phyloP scores from a whole-genome alignment of 2,797 vertebrate species.

The Neosilurus hyrtlii region DNA sequence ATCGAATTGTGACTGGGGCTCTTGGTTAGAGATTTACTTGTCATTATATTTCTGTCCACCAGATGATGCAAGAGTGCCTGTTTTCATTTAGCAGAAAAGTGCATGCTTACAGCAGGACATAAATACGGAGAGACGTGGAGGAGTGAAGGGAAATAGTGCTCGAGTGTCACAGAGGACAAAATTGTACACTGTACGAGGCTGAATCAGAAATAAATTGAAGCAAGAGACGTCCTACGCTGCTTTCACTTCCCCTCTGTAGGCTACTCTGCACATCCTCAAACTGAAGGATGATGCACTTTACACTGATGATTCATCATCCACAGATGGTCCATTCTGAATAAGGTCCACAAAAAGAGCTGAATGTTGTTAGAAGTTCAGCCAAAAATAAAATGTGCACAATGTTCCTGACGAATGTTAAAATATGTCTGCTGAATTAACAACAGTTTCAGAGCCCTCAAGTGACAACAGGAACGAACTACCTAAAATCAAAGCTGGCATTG shows the following conservation, averaged over 20 bases:
- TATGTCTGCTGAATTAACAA: not conserved
- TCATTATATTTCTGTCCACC: constrained; percentile 21
- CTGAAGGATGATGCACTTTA: constrained; percentile 17
- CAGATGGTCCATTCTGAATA: not conserved
- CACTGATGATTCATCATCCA: constrained; percentile 6
- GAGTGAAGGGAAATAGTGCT: not conserved
- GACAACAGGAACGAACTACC: not conserved
- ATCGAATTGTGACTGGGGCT: too few species aligned
- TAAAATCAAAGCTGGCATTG: not conserved
- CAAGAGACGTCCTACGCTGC: not conserved
- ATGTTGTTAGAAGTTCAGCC: not conserved
- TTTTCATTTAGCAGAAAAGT: not conserved
- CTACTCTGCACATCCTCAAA: constrained; percentile 1
- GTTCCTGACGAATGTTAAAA: not conserved
- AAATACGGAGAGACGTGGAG: not conserved
- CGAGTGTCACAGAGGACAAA: not conserved
- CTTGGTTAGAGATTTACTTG: not conserved
- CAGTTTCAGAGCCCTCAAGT: not conserved
- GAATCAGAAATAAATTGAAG: not conserved
- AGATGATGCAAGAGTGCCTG: constrained; percentile 22
- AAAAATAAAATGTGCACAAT: not conserved
- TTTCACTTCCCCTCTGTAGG: constrained; percentile 20
- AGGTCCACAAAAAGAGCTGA: not conserved
- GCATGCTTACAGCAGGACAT: not conserved
- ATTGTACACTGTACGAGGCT: not conserved